Evolutionary conservation across 2,888 invertebrate genomes (phyloP), one percentile per base, ranked within the genome.

Genomic region (Aelia acuminata): DNA sequence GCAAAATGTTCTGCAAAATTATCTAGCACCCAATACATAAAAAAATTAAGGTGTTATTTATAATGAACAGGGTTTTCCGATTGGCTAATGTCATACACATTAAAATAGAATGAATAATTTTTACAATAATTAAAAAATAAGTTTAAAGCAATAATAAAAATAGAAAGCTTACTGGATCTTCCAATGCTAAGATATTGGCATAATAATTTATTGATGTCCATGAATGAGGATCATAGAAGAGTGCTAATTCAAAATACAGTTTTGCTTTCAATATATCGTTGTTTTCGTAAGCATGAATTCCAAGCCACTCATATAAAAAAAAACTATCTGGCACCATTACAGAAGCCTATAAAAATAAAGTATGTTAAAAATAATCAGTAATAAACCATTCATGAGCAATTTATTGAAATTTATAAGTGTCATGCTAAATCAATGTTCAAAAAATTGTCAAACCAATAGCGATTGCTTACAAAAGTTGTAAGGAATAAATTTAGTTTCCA

Each of bases 241-340:
- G n/a, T 18, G 85, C 85, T 50, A 53, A n/a, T 85, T 85, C 85
- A 85, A 85, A 85, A 53, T 85, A 85, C 20, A 50, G 15, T 13
- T 85, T 53, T 35, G 85, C 50, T 85, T 31, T 85, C n/a, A 10
- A 3, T 35, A 50, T 31, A 39, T 85, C 57, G 22, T 53, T 3
- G 35, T 53, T 85, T 53, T 85, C 57, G 57, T 85, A 85, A 49
- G 53, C 48, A 85, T 50, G 49, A 39, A 85, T 39, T 85, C 50
- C 85, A 49, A 85, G 85, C 85, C 85, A 85, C 53, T 85, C 85
- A 85, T 85, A 85, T n/a, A 85, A 57, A 85, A 50, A 39, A 31
- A 39, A 3, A 57, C 39, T 35, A 53, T 53, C 85, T 31, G 53
- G 85, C 15, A 53, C 49, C 53, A 50, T 53, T 31, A 85, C 53